These are phyloP conservation scores for Periparus ater DNA, from an alignment of 2,797 vertebrate species.

Conservation along the genomic window DNA sequence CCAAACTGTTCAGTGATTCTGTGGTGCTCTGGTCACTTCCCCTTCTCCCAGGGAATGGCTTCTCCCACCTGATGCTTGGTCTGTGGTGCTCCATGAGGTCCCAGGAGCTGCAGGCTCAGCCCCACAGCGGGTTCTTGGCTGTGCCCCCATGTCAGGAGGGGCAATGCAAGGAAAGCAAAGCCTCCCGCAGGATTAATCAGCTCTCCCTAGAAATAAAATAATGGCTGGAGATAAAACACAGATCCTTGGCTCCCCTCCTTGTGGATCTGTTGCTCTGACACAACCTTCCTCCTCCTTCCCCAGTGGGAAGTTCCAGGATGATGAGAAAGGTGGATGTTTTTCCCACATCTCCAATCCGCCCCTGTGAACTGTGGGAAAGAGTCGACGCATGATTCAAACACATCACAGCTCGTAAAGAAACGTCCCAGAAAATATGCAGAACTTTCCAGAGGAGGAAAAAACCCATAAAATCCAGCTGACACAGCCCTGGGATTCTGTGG, in stretches of 20 bases:
- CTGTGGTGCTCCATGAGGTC: neutral
- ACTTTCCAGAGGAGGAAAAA: neutral
- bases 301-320: neutral
- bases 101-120: neutral
- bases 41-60: neutral
- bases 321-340: neutral
- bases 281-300: neutral
- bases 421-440: neutral
- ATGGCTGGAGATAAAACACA: neutral
- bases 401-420: neutral
- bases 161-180: neutral
- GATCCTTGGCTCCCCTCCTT: neutral
- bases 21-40: neutral
- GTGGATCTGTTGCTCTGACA: neutral
- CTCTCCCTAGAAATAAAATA: neutral
- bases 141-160: rapidly evolving
- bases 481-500: neutral
- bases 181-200: neutral
- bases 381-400: rapidly evolving
- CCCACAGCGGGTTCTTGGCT: rapidly evolving
- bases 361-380: neutral
- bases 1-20: neutral
- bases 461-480: neutral
- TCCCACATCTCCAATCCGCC: neutral
- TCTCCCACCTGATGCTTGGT: neutral